Conservation (phyloP, 2,888 invertebrate genomes). For the Synergus laeviventris region DNA sequence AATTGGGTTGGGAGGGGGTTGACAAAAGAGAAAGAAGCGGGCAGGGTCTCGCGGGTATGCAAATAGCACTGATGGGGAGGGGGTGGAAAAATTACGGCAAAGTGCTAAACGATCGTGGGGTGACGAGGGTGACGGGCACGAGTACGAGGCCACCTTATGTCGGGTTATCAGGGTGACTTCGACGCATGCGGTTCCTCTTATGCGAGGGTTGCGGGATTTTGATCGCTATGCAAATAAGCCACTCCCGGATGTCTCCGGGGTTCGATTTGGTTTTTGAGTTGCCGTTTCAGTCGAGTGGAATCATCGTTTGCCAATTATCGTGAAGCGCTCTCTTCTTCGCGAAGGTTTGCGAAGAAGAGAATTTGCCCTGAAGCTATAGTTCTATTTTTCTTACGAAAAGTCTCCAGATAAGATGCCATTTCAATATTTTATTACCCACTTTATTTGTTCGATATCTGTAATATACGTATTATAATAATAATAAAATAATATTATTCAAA, state of each 20-base stretch:
- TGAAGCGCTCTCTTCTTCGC: constrained; percentile 7
- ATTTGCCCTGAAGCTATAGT: not conserved
- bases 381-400: not conserved
- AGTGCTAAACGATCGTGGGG: constrained; percentile 75
- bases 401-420: not conserved
- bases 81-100: constrained; percentile 73
- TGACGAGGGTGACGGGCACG: constrained; percentile 57
- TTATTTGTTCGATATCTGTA: no score
- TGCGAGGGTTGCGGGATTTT: constrained; percentile 61
- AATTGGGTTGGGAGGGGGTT: not conserved
- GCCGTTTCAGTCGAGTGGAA: constrained; percentile 16
- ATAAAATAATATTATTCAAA: no score
- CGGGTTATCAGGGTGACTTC: constrained; percentile 71
- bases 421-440: not conserved
- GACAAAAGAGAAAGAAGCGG: constrained; percentile 47
- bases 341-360: not conserved
- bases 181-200: constrained; percentile 68
- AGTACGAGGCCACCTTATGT: constrained; percentile 71
- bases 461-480: no score
- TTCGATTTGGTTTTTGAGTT: constrained; percentile 70
- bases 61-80: constrained; percentile 65
- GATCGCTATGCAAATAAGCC: constrained; percentile 58
- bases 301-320: constrained; percentile 31
- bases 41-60: constrained; percentile 68
- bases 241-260: constrained; percentile 74